These are phyloP conservation scores for honey bee (Apis mellifera) DNA, from an alignment of 1,140 invertebrate species.

Conservation along the genomic window Amel_HAv3.1 CM009938.2:4962001-4962500, in stretches of 20 bases:
- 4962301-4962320: constrained; percentile 33
- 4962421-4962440: no score
- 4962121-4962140: neutral
- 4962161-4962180: constrained; percentile 36
- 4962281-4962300: constrained; percentile 16
- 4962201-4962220: constrained; percentile 28
- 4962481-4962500: no score
- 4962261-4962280: constrained; percentile 44
- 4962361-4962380: no score
- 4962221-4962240: constrained; percentile 35
- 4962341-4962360: no score
- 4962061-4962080: constrained; percentile 14
- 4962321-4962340: constrained; percentile 12
- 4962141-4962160: constrained; percentile 21
- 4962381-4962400: no score
- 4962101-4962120: no score
- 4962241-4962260: constrained; percentile 26
- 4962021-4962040: constrained; percentile 29
- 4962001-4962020: constrained; percentile 7
- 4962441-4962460: no score
- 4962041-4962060: constrained; percentile 41
- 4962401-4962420: no score
- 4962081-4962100: neutral
- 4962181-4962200: constrained; percentile 16
- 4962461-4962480: no score